A percentile compares a stretch with the other conserved stretches of the same genome.
Conservation (phyloP, 2,797 vertebrate species). For the Anguilla obscura region DNA sequence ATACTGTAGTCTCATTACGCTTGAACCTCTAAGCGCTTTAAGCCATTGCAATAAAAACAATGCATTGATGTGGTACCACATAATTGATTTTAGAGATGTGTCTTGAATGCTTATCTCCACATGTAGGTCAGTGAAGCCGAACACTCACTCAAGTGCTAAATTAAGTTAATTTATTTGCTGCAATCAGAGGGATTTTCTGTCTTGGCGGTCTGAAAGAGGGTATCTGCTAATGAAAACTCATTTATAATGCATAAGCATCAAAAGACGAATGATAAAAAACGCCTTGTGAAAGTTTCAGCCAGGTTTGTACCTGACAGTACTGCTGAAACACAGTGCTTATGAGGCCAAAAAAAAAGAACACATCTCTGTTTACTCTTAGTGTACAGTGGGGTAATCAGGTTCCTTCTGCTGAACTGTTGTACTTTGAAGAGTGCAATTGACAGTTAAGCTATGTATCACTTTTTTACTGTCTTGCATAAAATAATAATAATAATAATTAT, state of each 20-base stretch:
- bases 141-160: slow-evolving; percentile 70
- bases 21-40: neutral
- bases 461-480: neutral
- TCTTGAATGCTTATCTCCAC: slow-evolving; percentile 63
- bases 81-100: slow-evolving; percentile 66
- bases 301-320: neutral
- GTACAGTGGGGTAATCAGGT: neutral
- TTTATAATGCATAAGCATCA: neutral
- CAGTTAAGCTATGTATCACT: neutral
- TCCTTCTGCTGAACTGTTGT: neutral
- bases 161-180: slow-evolving; percentile 72
- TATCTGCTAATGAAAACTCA: slow-evolving; percentile 50
- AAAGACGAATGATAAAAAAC: neutral
- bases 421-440: neutral
- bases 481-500: neutral
- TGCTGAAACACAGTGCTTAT: neutral
- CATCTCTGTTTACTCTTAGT: neutral
- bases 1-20: neutral
- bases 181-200: slow-evolving; percentile 61
- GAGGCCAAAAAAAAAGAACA: neutral
- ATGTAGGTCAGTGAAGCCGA: slow-evolving; percentile 77
- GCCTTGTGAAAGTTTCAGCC: neutral
- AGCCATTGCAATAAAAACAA: neutral
- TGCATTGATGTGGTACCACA: neutral
- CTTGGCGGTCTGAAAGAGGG: slow-evolving; percentile 59